Evolutionary conservation across 1,140 invertebrate species (phyloP), one percentile per base, ranked within the genome.

Genomic region (Aphelinus certus): DNA sequence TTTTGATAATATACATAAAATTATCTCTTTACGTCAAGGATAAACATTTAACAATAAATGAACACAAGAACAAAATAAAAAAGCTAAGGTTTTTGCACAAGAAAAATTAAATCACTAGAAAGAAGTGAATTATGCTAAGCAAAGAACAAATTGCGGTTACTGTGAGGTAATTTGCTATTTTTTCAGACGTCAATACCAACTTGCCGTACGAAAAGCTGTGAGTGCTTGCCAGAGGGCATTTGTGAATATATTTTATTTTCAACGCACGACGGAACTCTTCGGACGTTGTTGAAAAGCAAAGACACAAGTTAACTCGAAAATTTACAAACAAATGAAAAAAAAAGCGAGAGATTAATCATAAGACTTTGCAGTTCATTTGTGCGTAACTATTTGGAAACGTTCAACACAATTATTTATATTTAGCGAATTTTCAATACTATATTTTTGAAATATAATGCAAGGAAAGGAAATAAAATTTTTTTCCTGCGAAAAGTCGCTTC

Each of bases 191-290:
- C 89, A 94, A 92, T 90, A 93, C 93, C 89, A 91, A 93, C 89
- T 93, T 94, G 90, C 94, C 94, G 90, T 95, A 95, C 89, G 94
- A 95, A 91, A 95, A 95, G 91, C 92, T 95, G 90, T 94, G 92
- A 93, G 84, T 84, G 51, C 3, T 6, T 51, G 45, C 75, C 78
- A 68, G 79, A 81, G 82, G 85, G 79, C 81, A 81, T 84, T 81
- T 82, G 47, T 62, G 48, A 69, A 75, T 65, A 64, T 63, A 82
- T 84, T 87, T 87, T 87, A 82, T 81, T 85, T 84, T 81, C 83
- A 85, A 84, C 83, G 81, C 77, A 78, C 75, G 58, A 83, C 81
- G 84, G 83, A 85, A 46, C 56, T 55, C 78, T 82, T 81, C 82
- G 83, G 80, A 80, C 75, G 49, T 49, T 73, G 58, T 69, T 70